These are phyloP conservation scores for Calephelis virginiensis DNA, from an alignment of 1,140 invertebrate species.

Conservation along the genomic window DNA sequence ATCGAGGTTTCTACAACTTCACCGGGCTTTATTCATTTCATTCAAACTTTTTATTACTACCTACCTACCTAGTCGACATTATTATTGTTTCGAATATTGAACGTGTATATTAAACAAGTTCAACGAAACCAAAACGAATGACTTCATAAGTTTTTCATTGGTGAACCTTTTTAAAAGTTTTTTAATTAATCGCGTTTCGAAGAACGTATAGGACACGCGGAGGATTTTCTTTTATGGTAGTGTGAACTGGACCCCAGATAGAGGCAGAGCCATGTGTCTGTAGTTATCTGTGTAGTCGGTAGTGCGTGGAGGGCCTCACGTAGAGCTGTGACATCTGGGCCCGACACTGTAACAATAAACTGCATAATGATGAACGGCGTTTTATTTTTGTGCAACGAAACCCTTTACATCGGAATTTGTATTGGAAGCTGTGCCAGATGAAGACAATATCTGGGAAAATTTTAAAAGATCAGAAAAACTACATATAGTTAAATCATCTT, in stretches of 20 bases:
- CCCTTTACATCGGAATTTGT: background rate
- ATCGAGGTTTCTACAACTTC: too few species aligned
- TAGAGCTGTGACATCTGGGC: slow-evolving; percentile 40
- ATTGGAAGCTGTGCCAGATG: too few species aligned
- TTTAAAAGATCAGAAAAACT: too few species aligned
- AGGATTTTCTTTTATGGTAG: background rate
- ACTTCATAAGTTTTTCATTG: too few species aligned
- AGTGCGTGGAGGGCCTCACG: slow-evolving; percentile 39
- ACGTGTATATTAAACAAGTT: too few species aligned
- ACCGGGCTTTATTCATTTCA: too few species aligned
- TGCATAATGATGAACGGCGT: slow-evolving; percentile 52
- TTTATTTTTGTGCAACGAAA: slow-evolving; percentile 33
- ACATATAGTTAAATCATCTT: too few species aligned
- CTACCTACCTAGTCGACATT: too few species aligned
- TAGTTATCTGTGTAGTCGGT: slow-evolving; percentile 43
- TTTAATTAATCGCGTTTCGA: background rate
- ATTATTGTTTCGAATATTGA: too few species aligned
- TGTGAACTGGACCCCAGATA: background rate
- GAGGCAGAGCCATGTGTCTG: slow-evolving; percentile 27
- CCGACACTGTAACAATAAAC: slow-evolving; percentile 66
- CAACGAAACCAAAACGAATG: too few species aligned
- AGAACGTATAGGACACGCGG: background rate
- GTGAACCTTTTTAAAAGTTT: background rate
- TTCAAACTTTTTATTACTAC: too few species aligned
- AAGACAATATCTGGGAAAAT: too few species aligned